These are phyloP conservation scores for Drosophila tristis DNA, from an alignment of 1,140 invertebrate genomes.

Conservation along the genomic window DNA sequence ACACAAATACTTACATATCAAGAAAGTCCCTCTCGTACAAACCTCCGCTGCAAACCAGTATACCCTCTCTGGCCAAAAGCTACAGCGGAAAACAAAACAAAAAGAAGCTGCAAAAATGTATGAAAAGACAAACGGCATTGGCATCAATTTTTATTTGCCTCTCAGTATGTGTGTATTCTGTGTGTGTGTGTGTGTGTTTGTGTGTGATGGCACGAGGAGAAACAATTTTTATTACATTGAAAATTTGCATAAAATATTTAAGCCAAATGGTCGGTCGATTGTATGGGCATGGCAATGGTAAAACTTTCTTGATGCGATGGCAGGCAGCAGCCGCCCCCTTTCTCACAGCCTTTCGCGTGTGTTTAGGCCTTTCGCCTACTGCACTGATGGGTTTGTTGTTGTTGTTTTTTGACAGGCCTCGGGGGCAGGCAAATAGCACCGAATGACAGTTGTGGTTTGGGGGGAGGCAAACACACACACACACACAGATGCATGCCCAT, in stretches of 20 bases:
- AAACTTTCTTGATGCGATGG: constrained; percentile 1
- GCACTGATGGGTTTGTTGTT: constrained; percentile 38
- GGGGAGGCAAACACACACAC: not conserved
- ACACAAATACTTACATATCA: not conserved
- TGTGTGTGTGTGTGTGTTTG: constrained; percentile 30
- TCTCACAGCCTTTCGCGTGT: not conserved
- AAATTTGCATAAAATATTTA: constrained; percentile 84
- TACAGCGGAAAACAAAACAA: not conserved
- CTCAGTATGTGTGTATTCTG: constrained; percentile 15
- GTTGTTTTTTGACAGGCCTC: constrained; percentile 24
- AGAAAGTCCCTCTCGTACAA: not conserved
- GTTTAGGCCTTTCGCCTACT: not conserved
- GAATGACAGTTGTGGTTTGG: constrained; percentile 4
- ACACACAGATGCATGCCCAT: not conserved
- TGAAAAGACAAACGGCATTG: constrained; percentile 77
- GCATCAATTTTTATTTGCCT: constrained; percentile 78
- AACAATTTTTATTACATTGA: constrained; percentile 82
- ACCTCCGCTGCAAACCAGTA: too few relatives aligned
- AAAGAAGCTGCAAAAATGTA: constrained; percentile 47
- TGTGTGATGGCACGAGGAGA: constrained; percentile 44
- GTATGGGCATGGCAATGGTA: constrained; percentile 32
- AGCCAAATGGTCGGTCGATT: constrained; percentile 73
- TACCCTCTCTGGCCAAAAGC: too few relatives aligned
- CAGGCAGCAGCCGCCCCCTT: not conserved
- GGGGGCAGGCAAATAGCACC: not conserved